Percentiles rank a stretch among this genome's conserved stretches.
Conservation (phyloP, 2,888 invertebrate genomes). For the Lottia scabra region DNA sequence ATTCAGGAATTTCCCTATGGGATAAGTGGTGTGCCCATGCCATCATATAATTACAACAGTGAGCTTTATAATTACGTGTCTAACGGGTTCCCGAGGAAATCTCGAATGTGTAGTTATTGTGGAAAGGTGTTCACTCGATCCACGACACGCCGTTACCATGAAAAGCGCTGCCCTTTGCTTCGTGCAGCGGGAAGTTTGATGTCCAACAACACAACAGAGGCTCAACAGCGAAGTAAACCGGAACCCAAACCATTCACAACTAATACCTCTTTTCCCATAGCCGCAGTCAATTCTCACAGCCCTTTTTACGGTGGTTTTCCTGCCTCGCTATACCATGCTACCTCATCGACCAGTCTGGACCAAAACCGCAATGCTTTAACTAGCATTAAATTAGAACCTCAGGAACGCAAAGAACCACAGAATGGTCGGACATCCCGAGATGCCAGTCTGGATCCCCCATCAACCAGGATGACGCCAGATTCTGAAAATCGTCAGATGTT, state of each 20-base stretch:
- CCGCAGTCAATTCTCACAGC: slow-evolving; percentile 15
- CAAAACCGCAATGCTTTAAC: slow-evolving; percentile 25
- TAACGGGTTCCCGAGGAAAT: slow-evolving; percentile 61
- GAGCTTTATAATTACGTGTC: slow-evolving; percentile 59
- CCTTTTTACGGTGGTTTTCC: slow-evolving; percentile 13
- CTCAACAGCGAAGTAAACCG: slow-evolving; percentile 11
- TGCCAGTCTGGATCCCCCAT: slow-evolving; percentile 15
- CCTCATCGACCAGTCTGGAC: slow-evolving; percentile 24
- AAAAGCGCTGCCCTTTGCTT: slow-evolving; percentile 58
- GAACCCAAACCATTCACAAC: slow-evolving; percentile 13
- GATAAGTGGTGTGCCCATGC: slow-evolving; percentile 59
- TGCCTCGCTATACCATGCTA: slow-evolving; percentile 15
- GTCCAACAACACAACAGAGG: slow-evolving; percentile 24
- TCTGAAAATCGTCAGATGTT: slow-evolving; percentile 12
- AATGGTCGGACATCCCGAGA: slow-evolving; percentile 12
- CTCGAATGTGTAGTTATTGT: slow-evolving; percentile 60
- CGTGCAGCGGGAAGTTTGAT: slow-evolving; percentile 53
- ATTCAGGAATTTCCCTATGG: slow-evolving; percentile 54
- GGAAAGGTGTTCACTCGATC: slow-evolving; percentile 62
- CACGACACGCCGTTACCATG: slow-evolving; percentile 61
- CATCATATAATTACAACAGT: slow-evolving; percentile 55
- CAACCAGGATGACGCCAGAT: slow-evolving; percentile 8
- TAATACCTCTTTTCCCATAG: slow-evolving; percentile 13
- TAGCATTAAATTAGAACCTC: slow-evolving; percentile 44
- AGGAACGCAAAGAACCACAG: slow-evolving; percentile 32